Conservation (phyloP, 2,113 vertebrate genomes). For the Propithecus coquereli region DNA sequence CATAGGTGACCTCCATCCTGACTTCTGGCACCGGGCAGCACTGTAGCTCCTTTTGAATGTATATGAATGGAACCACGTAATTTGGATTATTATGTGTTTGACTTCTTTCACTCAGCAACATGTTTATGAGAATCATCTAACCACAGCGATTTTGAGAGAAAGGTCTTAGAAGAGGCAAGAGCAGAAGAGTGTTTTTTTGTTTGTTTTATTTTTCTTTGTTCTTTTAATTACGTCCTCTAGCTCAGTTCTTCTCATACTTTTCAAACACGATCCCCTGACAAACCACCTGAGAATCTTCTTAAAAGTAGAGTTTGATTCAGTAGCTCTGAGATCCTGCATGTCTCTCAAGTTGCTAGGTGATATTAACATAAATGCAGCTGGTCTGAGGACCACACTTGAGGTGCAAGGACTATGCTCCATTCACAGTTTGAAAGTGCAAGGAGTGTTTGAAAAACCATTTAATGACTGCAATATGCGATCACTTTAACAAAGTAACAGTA, state of each 20-base stretch:
- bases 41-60: background rate
- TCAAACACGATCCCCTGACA: background rate
- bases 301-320: background rate
- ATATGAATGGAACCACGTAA: background rate
- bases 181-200: background rate
- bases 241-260: background rate
- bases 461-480: background rate
- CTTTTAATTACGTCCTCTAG: background rate
- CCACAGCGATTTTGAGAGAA: background rate
- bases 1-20: background rate
- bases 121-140: slow-evolving; percentile 5
- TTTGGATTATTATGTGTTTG: background rate
- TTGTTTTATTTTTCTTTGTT: background rate
- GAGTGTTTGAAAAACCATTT: background rate
- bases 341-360: background rate
- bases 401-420: background rate
- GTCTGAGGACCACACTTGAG: background rate
- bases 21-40: background rate
- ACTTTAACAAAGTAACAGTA: background rate
- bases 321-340: background rate
- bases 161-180: background rate
- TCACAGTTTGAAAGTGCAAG: background rate
- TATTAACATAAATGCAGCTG: background rate
- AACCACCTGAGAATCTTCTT: background rate
- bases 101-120: background rate